Evolutionary conservation across 2,888 invertebrate genomes (phyloP), one percentile per base, ranked within the genome.

Genomic region (Cataglyphis altisquamis): DNA sequence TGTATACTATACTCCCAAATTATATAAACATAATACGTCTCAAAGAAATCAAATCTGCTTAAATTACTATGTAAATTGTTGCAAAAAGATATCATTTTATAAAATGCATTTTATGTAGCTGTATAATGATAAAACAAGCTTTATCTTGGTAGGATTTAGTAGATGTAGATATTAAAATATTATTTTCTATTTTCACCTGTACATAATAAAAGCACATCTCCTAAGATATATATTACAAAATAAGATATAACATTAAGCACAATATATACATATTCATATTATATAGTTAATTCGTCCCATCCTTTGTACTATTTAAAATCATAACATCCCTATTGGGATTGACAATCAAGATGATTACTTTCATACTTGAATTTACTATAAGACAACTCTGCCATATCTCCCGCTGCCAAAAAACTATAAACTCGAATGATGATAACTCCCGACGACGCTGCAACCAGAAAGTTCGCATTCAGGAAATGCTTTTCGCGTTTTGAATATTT

Each of bases 401-500:
- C n/a, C 9, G 41, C 15, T 12, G 45, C 15, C 39, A 21, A 32
- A 9, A 78, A 57, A 41, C 32, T 80, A 9, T 36, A 60, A 80
- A 70, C 62, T 80, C 70, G 60, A 25, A 25, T 25, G 45, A 9
- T 29, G 41, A 60, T 60, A 60, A 70, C 36, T 70, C 45, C 10
- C 57, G 41, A 45, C 39, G 25, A 62, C 36, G 45, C 18, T 60
- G 36, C 25, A 60, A 60, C 41, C 32, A 6, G 21, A 70, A 66
- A 25, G 15, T 21, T 60, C 29, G 21, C 29, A 18, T 15, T 41
- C 10, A 18, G 21, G 29, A 60, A 60, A 77, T 55, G 63, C 60
- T 45, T 12, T 29, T 73, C 3, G 39, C 77, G 41, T 68, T 41
- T 41, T n/a, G 21, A 68, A 62, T 80, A 63, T 52, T 82, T 78